A percentile compares a stretch with the other conserved stretches of the same genome.
These are phyloP conservation scores for Nothoprocta pentlandii DNA, from an alignment of 2,113 vertebrate genomes.

Conservation along the genomic window DNA sequence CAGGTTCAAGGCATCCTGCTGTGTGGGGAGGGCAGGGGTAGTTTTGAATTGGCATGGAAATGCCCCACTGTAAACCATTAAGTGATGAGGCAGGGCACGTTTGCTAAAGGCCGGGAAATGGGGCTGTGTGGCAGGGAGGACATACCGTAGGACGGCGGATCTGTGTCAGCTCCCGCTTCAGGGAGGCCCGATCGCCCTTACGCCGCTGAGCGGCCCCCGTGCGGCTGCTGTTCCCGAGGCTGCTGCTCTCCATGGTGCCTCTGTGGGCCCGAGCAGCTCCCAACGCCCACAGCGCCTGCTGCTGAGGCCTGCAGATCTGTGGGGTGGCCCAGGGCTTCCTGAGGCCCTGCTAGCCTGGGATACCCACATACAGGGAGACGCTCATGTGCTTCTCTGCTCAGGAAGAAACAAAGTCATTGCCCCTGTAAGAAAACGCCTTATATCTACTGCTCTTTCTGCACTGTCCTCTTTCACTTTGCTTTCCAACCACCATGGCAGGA, in stretches of 20 bases:
- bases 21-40: no score
- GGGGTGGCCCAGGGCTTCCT: not conserved
- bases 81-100: not conserved
- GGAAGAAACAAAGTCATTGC: not conserved
- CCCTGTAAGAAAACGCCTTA: not conserved
- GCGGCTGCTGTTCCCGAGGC: not conserved
- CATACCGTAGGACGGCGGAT: not conserved
- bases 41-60: not conserved
- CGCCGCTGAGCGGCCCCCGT: not conserved
- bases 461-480: not conserved
- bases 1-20: not conserved
- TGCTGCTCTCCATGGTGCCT: not conserved
- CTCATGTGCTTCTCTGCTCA: not conserved
- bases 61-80: not conserved
- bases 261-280: not conserved
- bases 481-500: not conserved
- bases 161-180: not conserved
- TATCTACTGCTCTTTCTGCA: not conserved
- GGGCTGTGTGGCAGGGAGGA: not conserved
- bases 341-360: not conserved
- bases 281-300: rapidly evolving
- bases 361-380: not conserved
- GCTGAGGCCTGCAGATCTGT: not conserved
- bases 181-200: not conserved
- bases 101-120: not conserved